phyloP scores from a whole-genome alignment of 2,113 vertebrate species.

The Platanista minor region DNA sequence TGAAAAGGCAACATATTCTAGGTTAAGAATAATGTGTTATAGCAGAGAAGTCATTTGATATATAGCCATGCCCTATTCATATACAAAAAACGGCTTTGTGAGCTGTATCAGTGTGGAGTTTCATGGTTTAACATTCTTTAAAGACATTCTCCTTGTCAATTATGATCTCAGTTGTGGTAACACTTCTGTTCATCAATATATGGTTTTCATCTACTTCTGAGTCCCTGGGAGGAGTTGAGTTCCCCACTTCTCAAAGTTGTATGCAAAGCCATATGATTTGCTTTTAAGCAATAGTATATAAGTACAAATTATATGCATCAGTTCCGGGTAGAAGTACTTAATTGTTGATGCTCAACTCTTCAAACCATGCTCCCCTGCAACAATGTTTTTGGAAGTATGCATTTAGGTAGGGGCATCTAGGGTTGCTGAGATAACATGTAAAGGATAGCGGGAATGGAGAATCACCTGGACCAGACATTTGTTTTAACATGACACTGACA shows the following conservation, averaged over 20 bases:
- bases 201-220: not conserved
- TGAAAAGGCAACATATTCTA: not conserved
- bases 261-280: not conserved
- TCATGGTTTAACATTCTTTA: not conserved
- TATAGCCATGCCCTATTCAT: not conserved
- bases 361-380: not conserved
- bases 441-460: not conserved
- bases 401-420: not conserved
- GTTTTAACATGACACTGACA: not conserved
- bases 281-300: not conserved
- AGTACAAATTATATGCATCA: not conserved
- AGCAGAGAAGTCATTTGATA: not conserved
- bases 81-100: not conserved
- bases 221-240: not conserved
- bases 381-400: not conserved
- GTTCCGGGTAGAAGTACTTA: not conserved
- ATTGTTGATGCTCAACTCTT: not conserved
- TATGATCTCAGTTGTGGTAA: not conserved
- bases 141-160: not conserved
- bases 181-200: not conserved
- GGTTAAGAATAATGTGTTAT: not conserved
- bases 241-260: not conserved
- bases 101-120: not conserved
- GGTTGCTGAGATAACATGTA: not conserved
- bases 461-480: not conserved